Evolutionary conservation across 2,888 invertebrate species (phyloP).

Genomic region (Noctua janthe): DNA sequence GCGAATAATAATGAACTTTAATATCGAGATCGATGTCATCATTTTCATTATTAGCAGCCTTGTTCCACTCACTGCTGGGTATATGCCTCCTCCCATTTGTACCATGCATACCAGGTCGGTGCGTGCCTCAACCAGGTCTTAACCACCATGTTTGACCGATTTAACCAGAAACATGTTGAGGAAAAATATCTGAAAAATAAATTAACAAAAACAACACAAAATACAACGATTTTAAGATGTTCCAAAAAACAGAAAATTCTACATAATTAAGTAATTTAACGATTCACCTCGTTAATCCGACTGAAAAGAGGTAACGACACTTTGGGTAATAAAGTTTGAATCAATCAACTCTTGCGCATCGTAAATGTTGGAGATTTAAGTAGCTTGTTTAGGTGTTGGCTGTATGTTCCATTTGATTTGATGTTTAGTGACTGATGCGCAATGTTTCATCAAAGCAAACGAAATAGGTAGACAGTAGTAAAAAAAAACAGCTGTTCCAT

Average conservation of each 20-base stretch:
- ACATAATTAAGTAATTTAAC: conserved; percentile 22
- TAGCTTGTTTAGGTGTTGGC: conserved; percentile 39
- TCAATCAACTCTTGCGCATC: conserved; percentile 64
- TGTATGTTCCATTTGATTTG: background rate
- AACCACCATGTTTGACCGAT: background rate
- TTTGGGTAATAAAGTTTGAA: conserved; percentile 47
- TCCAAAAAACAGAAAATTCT: conserved; percentile 12
- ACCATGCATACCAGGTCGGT: background rate
- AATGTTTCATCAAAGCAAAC: background rate
- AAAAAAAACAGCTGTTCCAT: no score
- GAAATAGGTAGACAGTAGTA: no score
- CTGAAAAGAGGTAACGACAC: conserved; percentile 55
- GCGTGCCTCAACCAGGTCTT: background rate
- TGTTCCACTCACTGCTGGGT: background rate
- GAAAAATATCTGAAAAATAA: background rate
- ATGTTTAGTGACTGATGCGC: background rate
- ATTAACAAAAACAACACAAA: background rate
- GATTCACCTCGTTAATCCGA: conserved; percentile 50
- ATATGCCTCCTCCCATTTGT: background rate
- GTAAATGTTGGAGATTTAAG: conserved; percentile 52
- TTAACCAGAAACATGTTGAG: background rate
- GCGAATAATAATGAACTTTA: background rate
- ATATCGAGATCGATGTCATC: background rate
- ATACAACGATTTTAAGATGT: background rate
- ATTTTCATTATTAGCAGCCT: background rate